These are phyloP conservation scores for Archilochus colubris DNA, from an alignment of 2,113 vertebrate genomes.

Conservation along the genomic window DNA sequence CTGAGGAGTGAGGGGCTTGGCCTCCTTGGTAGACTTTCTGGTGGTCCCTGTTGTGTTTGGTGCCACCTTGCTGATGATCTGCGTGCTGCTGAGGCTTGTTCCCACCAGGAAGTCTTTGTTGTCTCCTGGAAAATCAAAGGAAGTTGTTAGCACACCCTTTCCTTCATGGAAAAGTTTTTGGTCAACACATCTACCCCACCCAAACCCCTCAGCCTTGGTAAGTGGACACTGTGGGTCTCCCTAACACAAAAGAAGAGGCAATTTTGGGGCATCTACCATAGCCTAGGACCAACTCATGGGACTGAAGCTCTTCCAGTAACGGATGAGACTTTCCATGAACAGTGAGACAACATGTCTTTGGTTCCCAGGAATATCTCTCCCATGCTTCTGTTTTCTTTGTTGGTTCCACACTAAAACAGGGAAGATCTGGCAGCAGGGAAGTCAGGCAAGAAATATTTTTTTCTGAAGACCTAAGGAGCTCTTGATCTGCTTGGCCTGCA, in stretches of 20 bases:
- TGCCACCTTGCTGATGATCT: constrained; percentile 74
- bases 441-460: neutral
- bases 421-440: neutral
- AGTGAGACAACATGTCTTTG: neutral
- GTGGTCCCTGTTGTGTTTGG: constrained; percentile 86
- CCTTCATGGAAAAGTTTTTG: neutral
- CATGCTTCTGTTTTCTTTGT: neutral
- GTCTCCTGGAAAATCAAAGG: constrained; percentile 81
- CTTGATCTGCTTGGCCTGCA: neutral
- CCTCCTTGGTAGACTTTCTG: constrained; percentile 87
- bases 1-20: constrained; percentile 79
- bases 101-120: constrained; percentile 84
- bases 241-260: neutral
- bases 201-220: neutral
- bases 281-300: neutral
- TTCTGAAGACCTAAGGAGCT: neutral
- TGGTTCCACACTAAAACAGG: neutral
- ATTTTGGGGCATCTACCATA: no score
- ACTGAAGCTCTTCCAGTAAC: neutral
- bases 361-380: neutral
- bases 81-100: constrained; percentile 81
- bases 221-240: neutral
- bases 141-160: neutral
- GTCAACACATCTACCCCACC: neutral
- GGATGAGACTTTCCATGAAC: neutral